Conservation (phyloP, 2,797 vertebrate species). For the Phalloptychus januarius region DNA sequence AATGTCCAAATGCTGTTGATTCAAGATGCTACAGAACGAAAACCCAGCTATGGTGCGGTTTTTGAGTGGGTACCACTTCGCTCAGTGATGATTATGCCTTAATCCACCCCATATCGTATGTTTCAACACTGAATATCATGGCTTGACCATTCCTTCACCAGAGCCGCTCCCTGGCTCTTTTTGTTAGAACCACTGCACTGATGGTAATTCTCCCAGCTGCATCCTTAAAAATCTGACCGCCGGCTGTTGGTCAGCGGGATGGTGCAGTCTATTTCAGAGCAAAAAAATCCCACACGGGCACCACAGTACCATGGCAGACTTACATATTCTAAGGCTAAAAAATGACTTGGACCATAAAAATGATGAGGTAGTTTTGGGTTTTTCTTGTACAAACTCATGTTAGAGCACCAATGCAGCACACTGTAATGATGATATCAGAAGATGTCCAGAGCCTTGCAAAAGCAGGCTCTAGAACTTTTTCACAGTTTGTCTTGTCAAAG, state of each 20-base stretch:
- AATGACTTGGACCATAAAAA: slow-evolving; percentile 46
- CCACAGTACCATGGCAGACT: slow-evolving; percentile 54
- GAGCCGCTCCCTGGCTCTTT: slow-evolving; percentile 59
- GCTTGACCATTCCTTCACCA: slow-evolving; percentile 47
- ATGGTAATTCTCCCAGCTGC: slow-evolving; percentile 71
- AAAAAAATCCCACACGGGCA: slow-evolving; percentile 60
- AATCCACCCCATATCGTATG: slow-evolving; percentile 59
- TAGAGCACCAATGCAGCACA: slow-evolving; percentile 6
- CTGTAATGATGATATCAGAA: neutral
- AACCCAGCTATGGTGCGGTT: slow-evolving; percentile 56
- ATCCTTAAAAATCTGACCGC: slow-evolving; percentile 64
- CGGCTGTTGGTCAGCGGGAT: slow-evolving; percentile 63
- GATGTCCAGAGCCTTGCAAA: neutral
- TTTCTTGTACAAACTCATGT: slow-evolving; percentile 21
- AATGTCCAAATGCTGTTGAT: slow-evolving; percentile 30
- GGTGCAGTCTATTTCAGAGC: slow-evolving; percentile 68
- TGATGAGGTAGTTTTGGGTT: slow-evolving; percentile 41
- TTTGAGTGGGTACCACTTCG: slow-evolving; percentile 45
- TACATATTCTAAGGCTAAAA: slow-evolving; percentile 55
- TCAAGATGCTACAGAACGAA: slow-evolving; percentile 41
- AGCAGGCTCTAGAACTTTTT: neutral
- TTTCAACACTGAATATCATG: slow-evolving; percentile 44
- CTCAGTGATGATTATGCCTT: slow-evolving; percentile 41
- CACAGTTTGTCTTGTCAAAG: neutral
- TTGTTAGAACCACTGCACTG: slow-evolving; percentile 57